These are phyloP conservation scores for Leucoraja erinaceus DNA, from an alignment of 2,113 vertebrate genomes.

Conservation along the genomic window DNA sequence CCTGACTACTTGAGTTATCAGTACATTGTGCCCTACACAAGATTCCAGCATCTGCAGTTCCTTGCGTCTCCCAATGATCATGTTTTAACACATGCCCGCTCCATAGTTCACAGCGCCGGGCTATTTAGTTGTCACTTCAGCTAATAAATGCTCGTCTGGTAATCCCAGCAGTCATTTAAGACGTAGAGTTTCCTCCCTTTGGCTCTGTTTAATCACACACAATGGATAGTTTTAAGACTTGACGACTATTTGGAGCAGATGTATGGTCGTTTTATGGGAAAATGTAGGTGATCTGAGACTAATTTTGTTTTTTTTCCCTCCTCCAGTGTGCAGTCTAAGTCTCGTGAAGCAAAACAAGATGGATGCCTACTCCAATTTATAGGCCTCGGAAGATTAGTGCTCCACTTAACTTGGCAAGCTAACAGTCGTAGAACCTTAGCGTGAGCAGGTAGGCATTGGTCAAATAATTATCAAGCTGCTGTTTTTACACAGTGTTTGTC, in stretches of 20 bases:
- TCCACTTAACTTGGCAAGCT: neutral
- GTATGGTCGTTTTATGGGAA: neutral
- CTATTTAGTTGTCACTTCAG: constrained; percentile 4
- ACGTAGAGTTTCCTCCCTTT: neutral
- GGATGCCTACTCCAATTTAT: neutral
- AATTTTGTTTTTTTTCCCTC: neutral
- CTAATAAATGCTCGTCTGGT: neutral
- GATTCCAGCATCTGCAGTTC: no score
- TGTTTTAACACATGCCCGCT: neutral
- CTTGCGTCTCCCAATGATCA: neutral
- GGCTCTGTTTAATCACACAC: neutral
- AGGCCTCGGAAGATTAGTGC: neutral
- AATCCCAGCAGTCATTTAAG: neutral
- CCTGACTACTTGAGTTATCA: no score
- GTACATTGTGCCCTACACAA: no score
- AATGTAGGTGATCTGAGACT: neutral
- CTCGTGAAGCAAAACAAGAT: neutral
- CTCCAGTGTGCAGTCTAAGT: neutral
- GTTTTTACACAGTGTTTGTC: constrained; percentile 29
- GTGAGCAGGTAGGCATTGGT: neutral
- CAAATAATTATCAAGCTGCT: constrained; percentile 35
- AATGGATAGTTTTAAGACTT: constrained; percentile 24
- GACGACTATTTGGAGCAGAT: neutral
- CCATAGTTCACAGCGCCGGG: neutral
- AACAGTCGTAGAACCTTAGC: neutral